Percentiles rank a stretch among this genome's conserved stretches.
Conservation (phyloP, 2,888 invertebrate species). For the Adelphocoris suturalis region DNA sequence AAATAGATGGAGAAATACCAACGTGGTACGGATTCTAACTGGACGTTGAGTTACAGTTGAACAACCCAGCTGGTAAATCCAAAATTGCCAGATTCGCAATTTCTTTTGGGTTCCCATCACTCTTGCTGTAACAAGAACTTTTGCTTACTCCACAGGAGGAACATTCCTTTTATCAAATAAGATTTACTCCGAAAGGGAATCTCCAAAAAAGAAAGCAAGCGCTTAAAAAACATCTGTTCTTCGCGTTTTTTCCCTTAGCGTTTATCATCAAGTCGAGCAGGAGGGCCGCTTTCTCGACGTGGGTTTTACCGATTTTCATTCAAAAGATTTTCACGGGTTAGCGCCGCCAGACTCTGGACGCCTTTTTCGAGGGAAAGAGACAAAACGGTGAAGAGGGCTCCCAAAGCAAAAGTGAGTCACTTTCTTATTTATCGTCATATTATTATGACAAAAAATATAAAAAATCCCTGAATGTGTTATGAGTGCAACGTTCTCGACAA, state of each 20-base stretch:
- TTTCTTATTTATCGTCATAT: not conserved
- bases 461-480: no score
- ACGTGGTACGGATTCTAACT: no score
- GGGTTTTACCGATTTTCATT: constrained; percentile 10
- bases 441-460: no score
- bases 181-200: not conserved
- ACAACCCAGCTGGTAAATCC: no score
- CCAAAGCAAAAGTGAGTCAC: not conserved
- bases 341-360: not conserved
- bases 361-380: not conserved
- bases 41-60: no score
- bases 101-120: no score
- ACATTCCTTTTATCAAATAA: not conserved
- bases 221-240: not conserved
- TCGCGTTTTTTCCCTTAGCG: not conserved
- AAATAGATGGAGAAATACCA: no score
- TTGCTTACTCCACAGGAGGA: not conserved
- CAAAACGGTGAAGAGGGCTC: not conserved
- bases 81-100: no score
- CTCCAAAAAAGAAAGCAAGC: not conserved
- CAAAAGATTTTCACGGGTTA: constrained; percentile 26
- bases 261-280: not conserved
- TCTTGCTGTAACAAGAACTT: not conserved
- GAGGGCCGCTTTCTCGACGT: not conserved
- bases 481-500: no score